Evolutionary conservation across 2,113 vertebrate species (phyloP).

Genomic region (Colinus virginianus): DNA sequence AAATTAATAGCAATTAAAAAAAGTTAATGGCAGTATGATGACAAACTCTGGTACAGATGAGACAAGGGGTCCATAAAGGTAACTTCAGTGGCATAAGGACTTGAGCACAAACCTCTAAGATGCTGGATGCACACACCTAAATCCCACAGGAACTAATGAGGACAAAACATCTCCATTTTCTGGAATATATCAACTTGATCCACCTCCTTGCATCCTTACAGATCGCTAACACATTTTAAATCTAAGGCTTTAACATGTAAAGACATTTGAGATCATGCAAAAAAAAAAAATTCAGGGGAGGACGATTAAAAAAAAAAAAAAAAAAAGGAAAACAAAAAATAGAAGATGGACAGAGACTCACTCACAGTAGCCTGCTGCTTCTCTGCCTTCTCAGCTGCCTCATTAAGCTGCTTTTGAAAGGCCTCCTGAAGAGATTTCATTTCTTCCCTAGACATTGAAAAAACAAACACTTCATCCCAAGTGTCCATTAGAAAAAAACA

Average conservation of each 20-base stretch:
- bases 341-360: conserved; percentile 38
- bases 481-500: conserved; percentile 5
- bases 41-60: neutral
- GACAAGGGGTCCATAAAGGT: neutral
- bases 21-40: neutral
- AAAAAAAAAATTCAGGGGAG: neutral
- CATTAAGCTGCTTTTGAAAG: conserved; percentile 96
- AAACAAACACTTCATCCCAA: conserved; percentile 60
- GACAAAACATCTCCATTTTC: accelerated
- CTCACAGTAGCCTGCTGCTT: conserved; percentile 97
- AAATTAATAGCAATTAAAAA: neutral
- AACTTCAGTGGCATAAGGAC: neutral
- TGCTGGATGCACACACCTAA: neutral
- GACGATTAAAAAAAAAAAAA: neutral
- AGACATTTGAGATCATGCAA: neutral
- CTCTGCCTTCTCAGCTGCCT: conserved; percentile 91
- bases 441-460: conserved; percentile 87
- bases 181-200: neutral
- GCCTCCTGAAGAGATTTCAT: conserved; percentile 96
- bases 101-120: neutral
- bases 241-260: neutral
- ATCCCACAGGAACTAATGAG: neutral
- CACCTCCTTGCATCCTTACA: neutral
- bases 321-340: neutral
- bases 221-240: neutral